Evolutionary conservation across 2,797 vertebrate species (phyloP), one percentile per base, ranked within the genome.

Genomic region (Myotis vivesi): DNA sequence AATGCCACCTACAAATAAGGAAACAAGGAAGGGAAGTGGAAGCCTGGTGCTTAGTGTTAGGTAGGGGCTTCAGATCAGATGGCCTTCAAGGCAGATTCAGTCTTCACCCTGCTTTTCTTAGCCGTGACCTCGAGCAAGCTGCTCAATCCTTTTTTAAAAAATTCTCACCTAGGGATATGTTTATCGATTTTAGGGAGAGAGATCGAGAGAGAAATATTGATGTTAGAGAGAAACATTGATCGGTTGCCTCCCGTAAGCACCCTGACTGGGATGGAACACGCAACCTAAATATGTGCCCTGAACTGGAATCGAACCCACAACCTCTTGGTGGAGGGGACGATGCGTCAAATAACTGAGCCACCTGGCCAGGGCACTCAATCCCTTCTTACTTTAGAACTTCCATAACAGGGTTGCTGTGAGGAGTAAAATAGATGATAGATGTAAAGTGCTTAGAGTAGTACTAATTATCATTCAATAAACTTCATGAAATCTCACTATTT

Each of bases 381-480:
- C 11, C 17, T 87, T n/a, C 82, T 62, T 62, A 38, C 44, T 22
- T 62, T 10, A 38, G 38, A 75, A 55, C 16, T 36, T 80, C 28
- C 17, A 0, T 53, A 8, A 23, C 38, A 64, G 51, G 28, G 28
- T 66, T 71, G 5, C 73, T 49, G 46, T 66, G 62, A 57, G 59
- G 30, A 79, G 13, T 55, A 62, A 90, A 86, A n/a, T 13, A 84
- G 38, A 66, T 72, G 44, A 76, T 5, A 69, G 62, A 57, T 38
- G 1, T 30, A 62, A 85, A 93, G 9, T 33, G 17, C n/a, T 53
- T 28, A 75, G 57, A 38, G 19, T 30, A 80, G 49, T 20, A 59
- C 33, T 91, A 82, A 88, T 41, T 81, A 87, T 85, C 84, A 71
- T 36, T 75, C 57, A 94, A 38, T 41, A 49, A 95, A 20, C n/a